Conservation (phyloP, 2,888 invertebrate genomes). For the Sesamia inferens region DNA sequence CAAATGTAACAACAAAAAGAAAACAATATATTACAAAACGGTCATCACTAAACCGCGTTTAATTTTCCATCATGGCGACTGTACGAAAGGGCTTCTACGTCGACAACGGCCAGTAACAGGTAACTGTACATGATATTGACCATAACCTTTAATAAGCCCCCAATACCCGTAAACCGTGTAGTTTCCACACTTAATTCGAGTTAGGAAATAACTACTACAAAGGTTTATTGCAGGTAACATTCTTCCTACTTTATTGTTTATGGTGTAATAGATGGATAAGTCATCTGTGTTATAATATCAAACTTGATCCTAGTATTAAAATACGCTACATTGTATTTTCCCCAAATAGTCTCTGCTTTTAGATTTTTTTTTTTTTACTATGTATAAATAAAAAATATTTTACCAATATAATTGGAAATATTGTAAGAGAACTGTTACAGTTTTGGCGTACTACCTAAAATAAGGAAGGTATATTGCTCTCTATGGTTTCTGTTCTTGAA, state of each 20-base stretch:
- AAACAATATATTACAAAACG: constrained; percentile 18
- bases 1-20: constrained; percentile 3
- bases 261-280: background rate
- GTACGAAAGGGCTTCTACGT: constrained; percentile 55
- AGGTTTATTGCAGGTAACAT: constrained; percentile 36
- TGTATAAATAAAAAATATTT: too few relatives aligned
- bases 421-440: too few relatives aligned
- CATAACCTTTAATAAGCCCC: constrained; percentile 76
- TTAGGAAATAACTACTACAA: constrained; percentile 60
- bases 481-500: background rate
- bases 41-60: constrained; percentile 35
- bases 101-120: constrained; percentile 60
- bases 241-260: background rate
- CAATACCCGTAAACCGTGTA: constrained; percentile 66
- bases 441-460: background rate
- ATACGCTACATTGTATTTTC: background rate
- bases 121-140: constrained; percentile 77
- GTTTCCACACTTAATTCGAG: constrained; percentile 70
- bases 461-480: background rate
- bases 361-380: background rate
- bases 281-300: background rate
- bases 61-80: constrained; percentile 58
- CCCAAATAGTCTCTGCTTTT: background rate
- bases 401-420: too few relatives aligned
- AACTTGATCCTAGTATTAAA: background rate